Base-by-base conservation (phyloP, 2,113 vertebrate genomes). In the Kryptolebias marmoratus region DNA sequence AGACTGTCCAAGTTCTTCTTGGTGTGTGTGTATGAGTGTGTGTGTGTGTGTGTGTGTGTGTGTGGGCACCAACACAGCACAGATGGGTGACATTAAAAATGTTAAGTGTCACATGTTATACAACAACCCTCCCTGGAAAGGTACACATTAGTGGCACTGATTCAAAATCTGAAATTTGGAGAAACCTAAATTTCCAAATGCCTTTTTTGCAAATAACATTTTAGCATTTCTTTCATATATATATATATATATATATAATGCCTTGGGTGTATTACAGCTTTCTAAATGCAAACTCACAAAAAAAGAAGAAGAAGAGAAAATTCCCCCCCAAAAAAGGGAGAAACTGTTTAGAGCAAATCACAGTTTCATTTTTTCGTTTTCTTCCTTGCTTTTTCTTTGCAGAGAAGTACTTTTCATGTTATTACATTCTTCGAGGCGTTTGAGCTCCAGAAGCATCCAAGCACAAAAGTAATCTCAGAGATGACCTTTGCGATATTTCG, bases 401-500 rank as follows among this genome's bases (percentile, higher is more conserved):
- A 71, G 66, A 74, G 58, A 68, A 80, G 71, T 71, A 67, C 56
- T 80, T 83, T 82, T 80, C 53, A 64, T 73, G 62, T 62, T 67
- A 64, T 72, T 79, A 73, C 71, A 79, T 80, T 85, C 58, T 50
- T 64, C 32, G 55, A 64, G 83, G 62, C 3, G 1, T 36, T 11
- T 32, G n/a, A 75, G 47, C 54, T 83, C 47, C 66, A 75, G 66
- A 80, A 73, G 73, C 78, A 86, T 77, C 72, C 64, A 68, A 79
- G 79, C 82, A 76, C 77, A 86, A 79, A 80, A 59, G 73, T 75
- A 80, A 85, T 89, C 78, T 82, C 64, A 60, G 64, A 78, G 71
- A 79, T 88, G 83, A 87, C 76, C 82, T 88, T 87, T 78, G n/a
- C 53, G 68, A 79, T 84, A 73, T 78, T 86, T 86, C 65, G 80